phyloP scores from a whole-genome alignment of 2,888 invertebrate genomes.

The Heliconius erato region DNA sequence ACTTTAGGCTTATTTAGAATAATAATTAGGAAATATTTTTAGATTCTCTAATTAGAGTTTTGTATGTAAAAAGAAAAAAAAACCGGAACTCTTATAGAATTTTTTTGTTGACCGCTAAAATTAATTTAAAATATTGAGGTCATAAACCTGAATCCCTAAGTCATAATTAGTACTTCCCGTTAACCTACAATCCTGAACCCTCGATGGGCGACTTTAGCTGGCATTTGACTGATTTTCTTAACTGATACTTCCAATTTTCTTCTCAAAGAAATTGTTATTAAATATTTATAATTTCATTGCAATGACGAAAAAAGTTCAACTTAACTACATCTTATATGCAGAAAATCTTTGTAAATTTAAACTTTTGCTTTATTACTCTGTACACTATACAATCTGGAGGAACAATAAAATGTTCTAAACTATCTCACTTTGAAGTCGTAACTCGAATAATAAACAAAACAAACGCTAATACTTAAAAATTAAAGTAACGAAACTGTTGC shows the following conservation, averaged over 20 bases:
- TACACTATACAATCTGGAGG: not conserved
- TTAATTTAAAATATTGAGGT: not conserved
- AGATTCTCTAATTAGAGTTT: not conserved
- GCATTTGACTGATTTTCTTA: too few species aligned
- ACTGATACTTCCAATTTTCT: too few species aligned
- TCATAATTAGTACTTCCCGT: too few species aligned
- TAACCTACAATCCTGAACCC: too few species aligned
- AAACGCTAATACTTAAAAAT: constrained; percentile 34
- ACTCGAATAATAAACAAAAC: constrained; percentile 32
- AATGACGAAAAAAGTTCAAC: too few species aligned
- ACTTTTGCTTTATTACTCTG: not conserved
- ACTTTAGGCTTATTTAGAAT: not conserved
- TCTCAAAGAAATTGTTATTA: too few species aligned
- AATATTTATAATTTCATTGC: too few species aligned
- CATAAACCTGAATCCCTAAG: not conserved
- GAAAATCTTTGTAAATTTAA: not conserved
- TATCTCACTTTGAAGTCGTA: constrained; percentile 17
- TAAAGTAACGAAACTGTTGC: constrained; percentile 27
- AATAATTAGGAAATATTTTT: not conserved
- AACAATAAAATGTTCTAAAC: constrained; percentile 8
- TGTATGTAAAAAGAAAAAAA: not conserved
- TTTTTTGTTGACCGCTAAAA: too few species aligned
- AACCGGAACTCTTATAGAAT: too few species aligned
- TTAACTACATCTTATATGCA: not conserved
- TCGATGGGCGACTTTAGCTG: too few species aligned